Evolutionary conservation across 2,888 invertebrate genomes (phyloP), one percentile per base, ranked within the genome.

Genomic region (Dynastes maya): DNA sequence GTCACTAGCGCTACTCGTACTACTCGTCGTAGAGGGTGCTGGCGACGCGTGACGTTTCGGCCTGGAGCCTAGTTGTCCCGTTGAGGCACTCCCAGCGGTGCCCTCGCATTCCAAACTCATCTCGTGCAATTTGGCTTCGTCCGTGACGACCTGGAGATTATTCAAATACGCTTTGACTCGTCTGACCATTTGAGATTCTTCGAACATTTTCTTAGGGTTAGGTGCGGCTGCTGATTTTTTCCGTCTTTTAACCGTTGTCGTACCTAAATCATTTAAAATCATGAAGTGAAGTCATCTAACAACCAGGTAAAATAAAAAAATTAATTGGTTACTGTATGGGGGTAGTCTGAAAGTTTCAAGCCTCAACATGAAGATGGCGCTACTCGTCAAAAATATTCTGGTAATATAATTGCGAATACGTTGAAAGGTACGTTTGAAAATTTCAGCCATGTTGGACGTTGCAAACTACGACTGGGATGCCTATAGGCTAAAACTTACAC

Each of bases 141-240:
- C 97, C 11, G 95, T 96, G 84, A 96, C 95, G 5, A 97, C 96
- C 84, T 96, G 95, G 91, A 99, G 93, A 85, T 96, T 95, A 82
- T 95, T 95, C 79, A 99, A 91, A 90, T 99, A 99, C 2, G 98
- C 96, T 88, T 98, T 98, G 4, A 99, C 98, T 78, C 98, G 92
- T 45, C 98, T 92, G 77, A 98, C 98, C 99, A 99, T 99, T 90
- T 98, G 97, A 45, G 98, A 98, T 90, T 98, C 98, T 89, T 98
- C 98, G 89, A 97, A 98, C 98, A 98, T 98, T 89, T 98, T 98
- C 90, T 98, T 98, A 74, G 97, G 96, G 89, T 98, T 98, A 1
- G 97, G 97, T 3, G 96, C 95, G 40, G 97, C 95, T 45, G 95
- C 93, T 0, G 97, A 95, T 87, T 97, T 96, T 89, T 97, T 97